Base-by-base conservation (phyloP, 2,113 vertebrate species). In the Pseudopipra pipra region DNA sequence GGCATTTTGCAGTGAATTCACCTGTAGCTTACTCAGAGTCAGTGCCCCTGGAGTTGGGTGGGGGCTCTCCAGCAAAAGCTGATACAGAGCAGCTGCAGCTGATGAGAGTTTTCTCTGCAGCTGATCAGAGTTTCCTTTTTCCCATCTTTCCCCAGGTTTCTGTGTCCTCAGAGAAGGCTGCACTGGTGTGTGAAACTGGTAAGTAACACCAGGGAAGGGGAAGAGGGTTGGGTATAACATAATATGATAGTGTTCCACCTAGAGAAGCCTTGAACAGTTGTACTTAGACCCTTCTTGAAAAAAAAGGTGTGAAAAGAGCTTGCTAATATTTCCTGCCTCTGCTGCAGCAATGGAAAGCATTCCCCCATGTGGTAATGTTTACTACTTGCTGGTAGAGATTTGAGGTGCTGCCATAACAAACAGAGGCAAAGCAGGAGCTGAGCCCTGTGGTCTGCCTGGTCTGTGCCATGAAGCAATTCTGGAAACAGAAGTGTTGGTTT, bases 41-140 rank as follows among this genome's bases (percentile, higher is more conserved):
- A 0, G 37, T 67, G 31, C 24, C 31, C 16, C 31, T 1, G 1
- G 41, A 24, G 49, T 19, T 16, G 0, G 3, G 59, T 24, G 21
- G 24, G 51, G 66, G 23, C 8, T n/a, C 7, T 30, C 51, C 39
- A 16, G n/a, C 43, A 8, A 71, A 59, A 43, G 39, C 43, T 14
- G 5, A 66, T 15, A 6, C 43, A 16, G 65, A 43, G 37, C 20
- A 28, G 28, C 63, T 51, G 55, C 44, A 51, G 65, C 17, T 73
- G 12, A 13, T 41, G 10, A 39, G 39, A 39, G 39, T 39, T 39
- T 39, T 11, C 39, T 39, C 0, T 47, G 46, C 46, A 47, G 46
- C 46, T 47, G 46, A 47, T 47, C 46, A 24, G 30, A 23, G 27
- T 4, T 37, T 62, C 24, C 27, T 44, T 58, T 73, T 22, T 71